These are phyloP conservation scores for Gymnoscopelus braueri DNA, from an alignment of 2,797 vertebrate genomes.

Conservation along the genomic window DNA sequence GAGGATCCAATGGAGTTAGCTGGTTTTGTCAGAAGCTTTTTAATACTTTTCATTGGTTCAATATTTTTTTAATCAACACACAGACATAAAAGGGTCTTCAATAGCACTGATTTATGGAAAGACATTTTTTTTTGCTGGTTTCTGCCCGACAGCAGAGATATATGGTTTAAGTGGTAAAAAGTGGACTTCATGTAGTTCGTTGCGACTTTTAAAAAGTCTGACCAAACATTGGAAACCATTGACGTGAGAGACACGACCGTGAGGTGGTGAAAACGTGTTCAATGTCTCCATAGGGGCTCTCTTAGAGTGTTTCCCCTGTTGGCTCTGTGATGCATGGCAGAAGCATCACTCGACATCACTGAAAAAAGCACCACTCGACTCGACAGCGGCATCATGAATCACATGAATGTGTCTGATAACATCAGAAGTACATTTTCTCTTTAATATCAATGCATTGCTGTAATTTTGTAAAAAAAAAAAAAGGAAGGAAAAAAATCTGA, in stretches of 20 bases:
- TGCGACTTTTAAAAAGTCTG: constrained; percentile 62
- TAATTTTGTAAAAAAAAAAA: no score
- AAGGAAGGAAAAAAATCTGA: no score
- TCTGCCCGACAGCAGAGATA: no score
- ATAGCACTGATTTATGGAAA: no score
- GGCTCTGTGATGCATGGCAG: constrained; percentile 62
- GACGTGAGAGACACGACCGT: constrained; percentile 58
- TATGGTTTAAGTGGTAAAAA: constrained; percentile 64
- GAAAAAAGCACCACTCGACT: constrained; percentile 55
- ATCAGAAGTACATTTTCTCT: constrained; percentile 28
- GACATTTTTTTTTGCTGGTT: no score
- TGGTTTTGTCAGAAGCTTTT: no score
- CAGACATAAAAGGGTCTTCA: no score
- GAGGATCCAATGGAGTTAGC: no score
- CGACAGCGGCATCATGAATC: no score
- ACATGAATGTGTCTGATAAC: constrained; percentile 66
- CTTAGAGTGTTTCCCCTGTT: constrained; percentile 39
- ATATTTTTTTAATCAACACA: no score
- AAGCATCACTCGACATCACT: constrained; percentile 60
- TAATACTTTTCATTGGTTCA: no score
- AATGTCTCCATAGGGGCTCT: constrained; percentile 49
- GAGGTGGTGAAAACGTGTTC: constrained; percentile 63
- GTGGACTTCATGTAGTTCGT: constrained; percentile 73
- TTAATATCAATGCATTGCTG: no score
- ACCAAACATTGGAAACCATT: constrained; percentile 73